Percentiles rank a stretch among this genome's conserved stretches.
phyloP scores from a whole-genome alignment of 1,140 invertebrate species.

The Drosophila micromelanica region DNA sequence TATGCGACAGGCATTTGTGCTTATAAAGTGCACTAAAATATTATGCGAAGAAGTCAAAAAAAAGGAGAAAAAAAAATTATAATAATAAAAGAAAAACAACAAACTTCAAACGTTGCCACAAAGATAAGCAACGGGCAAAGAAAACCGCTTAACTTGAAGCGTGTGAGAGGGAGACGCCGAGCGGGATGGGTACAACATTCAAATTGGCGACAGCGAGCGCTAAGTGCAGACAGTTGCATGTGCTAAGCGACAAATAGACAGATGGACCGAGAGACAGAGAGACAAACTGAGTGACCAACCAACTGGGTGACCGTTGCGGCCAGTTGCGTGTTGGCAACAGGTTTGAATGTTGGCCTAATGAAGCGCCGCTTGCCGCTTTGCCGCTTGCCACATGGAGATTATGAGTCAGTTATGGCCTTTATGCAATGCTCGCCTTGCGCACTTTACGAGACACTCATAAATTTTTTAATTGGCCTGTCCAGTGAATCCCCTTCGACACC shows the following conservation, averaged over 20 bases:
- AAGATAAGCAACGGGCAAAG: conserved; percentile 44
- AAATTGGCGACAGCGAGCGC: conserved; percentile 61
- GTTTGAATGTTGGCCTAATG: conserved; percentile 67
- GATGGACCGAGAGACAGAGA: conserved; percentile 13
- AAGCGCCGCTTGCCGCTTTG: conserved; percentile 31
- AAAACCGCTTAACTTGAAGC: conserved; percentile 37
- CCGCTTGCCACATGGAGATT: conserved; percentile 18
- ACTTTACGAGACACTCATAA: conserved; percentile 30
- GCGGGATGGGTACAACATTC: conserved; percentile 29
- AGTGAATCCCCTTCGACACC: neutral
- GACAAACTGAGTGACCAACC: conserved; percentile 13
- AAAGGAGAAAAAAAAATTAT: conserved; percentile 17
- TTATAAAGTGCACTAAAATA: conserved; percentile 79
- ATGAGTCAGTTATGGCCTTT: conserved; percentile 59
- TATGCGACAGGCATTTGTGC: conserved; percentile 79
- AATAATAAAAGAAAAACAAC: conserved; percentile 7
- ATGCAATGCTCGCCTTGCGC: conserved; percentile 53
- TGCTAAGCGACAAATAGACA: conserved; percentile 50
- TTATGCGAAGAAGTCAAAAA: conserved; percentile 42
- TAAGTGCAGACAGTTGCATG: conserved; percentile 67
- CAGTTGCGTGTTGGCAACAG: conserved; percentile 53
- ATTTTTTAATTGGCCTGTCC: conserved; percentile 25
- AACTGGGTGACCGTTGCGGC: conserved; percentile 41
- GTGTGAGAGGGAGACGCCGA: neutral
- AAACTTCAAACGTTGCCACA: conserved; percentile 29